These are phyloP conservation scores for Gonatopus flavifemur DNA, from an alignment of 1,140 invertebrate species.

Conservation along the genomic window DNA sequence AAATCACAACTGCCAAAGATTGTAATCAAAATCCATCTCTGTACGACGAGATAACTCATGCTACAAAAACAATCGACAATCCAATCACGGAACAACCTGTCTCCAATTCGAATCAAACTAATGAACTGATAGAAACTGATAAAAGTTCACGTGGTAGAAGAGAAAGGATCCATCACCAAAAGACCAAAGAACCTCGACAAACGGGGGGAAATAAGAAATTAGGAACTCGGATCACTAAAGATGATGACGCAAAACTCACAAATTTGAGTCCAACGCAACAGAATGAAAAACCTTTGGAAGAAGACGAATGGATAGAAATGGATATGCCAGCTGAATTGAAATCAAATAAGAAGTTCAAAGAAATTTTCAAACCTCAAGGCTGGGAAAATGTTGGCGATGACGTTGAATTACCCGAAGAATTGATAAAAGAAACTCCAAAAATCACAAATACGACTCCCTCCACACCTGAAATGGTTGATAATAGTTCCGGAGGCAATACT, in stretches of 20 bases:
- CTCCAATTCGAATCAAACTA: neutral
- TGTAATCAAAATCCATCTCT: neutral
- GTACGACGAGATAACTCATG: neutral
- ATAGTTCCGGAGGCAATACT: slow-evolving; percentile 21
- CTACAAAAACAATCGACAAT: neutral
- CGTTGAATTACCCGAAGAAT: slow-evolving; percentile 37
- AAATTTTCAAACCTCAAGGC: slow-evolving; percentile 48
- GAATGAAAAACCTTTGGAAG: slow-evolving; percentile 2
- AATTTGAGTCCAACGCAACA: slow-evolving; percentile 11
- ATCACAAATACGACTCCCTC: slow-evolving; percentile 35
- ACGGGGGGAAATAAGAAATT: slow-evolving; percentile 37
- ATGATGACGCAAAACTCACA: slow-evolving; percentile 9
- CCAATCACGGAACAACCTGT: neutral
- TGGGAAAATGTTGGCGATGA: slow-evolving; percentile 46
- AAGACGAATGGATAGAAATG: slow-evolving; percentile 28
- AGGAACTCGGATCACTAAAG: slow-evolving; percentile 18
- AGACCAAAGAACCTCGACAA: slow-evolving; percentile 15
- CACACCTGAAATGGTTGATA: slow-evolving; percentile 12
- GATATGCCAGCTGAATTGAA: slow-evolving; percentile 50
- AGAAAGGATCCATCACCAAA: slow-evolving; percentile 4
- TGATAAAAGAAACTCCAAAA: slow-evolving; percentile 36
- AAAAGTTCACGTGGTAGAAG: slow-evolving; percentile 6
- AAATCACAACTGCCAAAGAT: slow-evolving; percentile 1
- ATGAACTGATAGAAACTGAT: neutral
- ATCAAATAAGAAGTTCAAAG: slow-evolving; percentile 53